Base-by-base conservation (phyloP, 2,888 invertebrate species). In the Cabera pusaria region DNA sequence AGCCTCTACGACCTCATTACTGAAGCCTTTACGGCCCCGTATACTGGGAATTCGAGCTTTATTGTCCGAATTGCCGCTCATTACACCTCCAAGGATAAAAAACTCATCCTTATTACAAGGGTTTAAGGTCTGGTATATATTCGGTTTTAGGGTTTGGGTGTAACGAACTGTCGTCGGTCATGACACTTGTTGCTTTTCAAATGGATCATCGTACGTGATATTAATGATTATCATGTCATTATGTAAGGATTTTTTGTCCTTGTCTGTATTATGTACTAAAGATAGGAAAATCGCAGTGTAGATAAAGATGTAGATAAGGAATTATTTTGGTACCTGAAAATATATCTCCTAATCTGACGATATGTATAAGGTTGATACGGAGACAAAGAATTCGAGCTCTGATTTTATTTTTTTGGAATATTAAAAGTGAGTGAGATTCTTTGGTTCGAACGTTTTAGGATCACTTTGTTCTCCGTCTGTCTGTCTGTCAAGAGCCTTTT, bases 151-250 rank as follows among this genome's bases (percentile, higher is more conserved):
- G 44, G 28, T 35, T 28, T 28, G 36, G 56, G 60, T 56, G 44
- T 58, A 64, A 62, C 56, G 66, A 64, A 61, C 65, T 56, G 44
- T 20, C 40, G 16, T 28, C 40, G 59, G 58, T 58, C 59, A 49
- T 49, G 54, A 61, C 49, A 52, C 58, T 50, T 46, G 48, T 38
- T 36, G 43, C 46, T 35, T 48, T 51, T 40, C 46, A 35, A 46
- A 47, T 44, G 47, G 49, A 49, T 52, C 45, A 43, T 38, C 36
- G 37, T 35, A 52, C 48, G 49, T 49, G 50, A 39, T 45, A 21
- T 35, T 52, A 40, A 50, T 47, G 34, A 29, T 40, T 31, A 34
- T 24, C 23, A 32, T 21, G 18, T 16, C 11, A 28, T 41, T 41
- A 35, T 35, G 35, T 7, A 24, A 12, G 18, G 19, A 19, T 35